Evolutionary conservation across 2,888 invertebrate species (phyloP).

Genomic region (Chouioia cunea): DNA sequence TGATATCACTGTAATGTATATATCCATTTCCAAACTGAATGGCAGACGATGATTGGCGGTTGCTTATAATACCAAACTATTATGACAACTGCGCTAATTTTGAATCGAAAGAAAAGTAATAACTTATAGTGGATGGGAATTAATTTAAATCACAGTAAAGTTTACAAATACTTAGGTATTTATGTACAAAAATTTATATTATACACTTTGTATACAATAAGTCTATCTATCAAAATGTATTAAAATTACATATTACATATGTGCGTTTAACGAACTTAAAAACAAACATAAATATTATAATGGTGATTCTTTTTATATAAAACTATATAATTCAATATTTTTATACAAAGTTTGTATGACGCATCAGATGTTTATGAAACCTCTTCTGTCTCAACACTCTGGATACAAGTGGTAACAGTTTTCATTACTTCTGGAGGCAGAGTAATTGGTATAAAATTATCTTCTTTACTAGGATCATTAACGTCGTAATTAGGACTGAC

Average conservation of each 20-base stretch:
- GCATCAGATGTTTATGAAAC: constrained; percentile 20
- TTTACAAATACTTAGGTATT: constrained; percentile 26
- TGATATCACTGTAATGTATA: no score
- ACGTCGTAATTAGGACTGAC: constrained; percentile 64
- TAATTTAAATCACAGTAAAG: background rate
- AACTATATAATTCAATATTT: constrained; percentile 6
- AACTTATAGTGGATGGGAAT: background rate
- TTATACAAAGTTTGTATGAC: constrained; percentile 22
- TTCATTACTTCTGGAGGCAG: constrained; percentile 64
- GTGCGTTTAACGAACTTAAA: constrained; percentile 25
- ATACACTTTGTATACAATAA: constrained; percentile 4
- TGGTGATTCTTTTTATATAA: background rate
- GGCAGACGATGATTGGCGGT: no score
- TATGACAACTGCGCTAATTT: background rate
- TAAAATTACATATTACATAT: constrained; percentile 19
- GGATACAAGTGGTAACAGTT: constrained; percentile 56
- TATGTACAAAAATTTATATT: constrained; percentile 40
- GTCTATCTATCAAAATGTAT: constrained; percentile 12
- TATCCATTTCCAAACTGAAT: no score
- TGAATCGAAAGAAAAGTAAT: background rate
- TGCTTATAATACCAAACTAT: no score
- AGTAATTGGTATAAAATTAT: constrained; percentile 62
- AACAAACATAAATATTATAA: constrained; percentile 22
- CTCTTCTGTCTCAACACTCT: constrained; percentile 30
- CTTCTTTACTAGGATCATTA: constrained; percentile 51